Percentiles rank a stretch among this genome's conserved stretches.
Evolutionary conservation across 2,888 invertebrate species (phyloP).

Genomic region (Eustalomyia histrio): DNA sequence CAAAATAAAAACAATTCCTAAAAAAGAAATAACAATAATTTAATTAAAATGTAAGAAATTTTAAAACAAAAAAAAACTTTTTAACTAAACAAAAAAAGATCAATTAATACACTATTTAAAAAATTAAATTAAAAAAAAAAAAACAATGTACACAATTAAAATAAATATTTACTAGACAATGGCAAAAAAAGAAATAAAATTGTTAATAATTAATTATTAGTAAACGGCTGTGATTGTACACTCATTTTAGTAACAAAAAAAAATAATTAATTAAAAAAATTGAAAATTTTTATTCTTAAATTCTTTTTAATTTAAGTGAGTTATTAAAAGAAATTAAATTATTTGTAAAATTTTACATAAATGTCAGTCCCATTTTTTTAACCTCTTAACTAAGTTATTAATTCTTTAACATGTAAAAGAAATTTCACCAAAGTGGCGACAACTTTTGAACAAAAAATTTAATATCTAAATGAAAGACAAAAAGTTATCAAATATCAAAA

Average conservation of each 20-base stretch:
- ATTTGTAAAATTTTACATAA: too few species aligned
- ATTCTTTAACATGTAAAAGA: too few species aligned
- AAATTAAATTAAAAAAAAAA: neutral
- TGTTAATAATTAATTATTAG: constrained; percentile 39
- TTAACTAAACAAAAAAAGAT: neutral
- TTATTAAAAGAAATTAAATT: neutral
- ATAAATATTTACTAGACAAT: constrained; percentile 14
- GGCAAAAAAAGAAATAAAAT: constrained; percentile 13
- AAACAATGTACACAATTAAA: constrained; percentile 1
- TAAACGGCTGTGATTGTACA: constrained; percentile 65
- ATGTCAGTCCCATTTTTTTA: too few species aligned
- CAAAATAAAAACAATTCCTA: neutral
- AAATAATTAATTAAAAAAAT: constrained; percentile 1
- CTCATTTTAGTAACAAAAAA: constrained; percentile 52
- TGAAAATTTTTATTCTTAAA: constrained; percentile 15
- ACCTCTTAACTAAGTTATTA: too few species aligned
- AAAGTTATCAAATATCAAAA: too few species aligned
- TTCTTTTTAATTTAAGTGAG: neutral
- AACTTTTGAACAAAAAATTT: too few species aligned
- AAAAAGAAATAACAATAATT: neutral
- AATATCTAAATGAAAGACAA: too few species aligned
- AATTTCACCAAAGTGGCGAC: too few species aligned
- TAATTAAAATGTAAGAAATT: neutral
- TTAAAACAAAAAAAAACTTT: neutral
- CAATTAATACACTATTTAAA: neutral